A percentile compares a stretch with the other conserved stretches of the same genome.
Evolutionary conservation across 1,140 invertebrate species (phyloP).

Genomic region (Pristionchus pacificus): DNA sequence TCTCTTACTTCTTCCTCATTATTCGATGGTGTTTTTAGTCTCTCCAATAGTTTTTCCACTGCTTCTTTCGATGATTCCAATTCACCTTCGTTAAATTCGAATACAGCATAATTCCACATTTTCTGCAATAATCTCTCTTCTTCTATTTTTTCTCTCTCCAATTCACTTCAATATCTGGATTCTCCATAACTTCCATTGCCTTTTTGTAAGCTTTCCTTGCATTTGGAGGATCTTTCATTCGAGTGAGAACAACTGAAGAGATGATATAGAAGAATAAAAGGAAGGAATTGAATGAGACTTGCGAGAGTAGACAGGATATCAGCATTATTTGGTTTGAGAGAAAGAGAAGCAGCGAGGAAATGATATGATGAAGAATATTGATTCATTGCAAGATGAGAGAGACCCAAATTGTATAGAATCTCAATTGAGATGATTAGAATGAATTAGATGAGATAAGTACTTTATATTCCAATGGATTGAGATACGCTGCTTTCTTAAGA

Average conservation of each 20-base stretch:
- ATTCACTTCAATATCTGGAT: too few relatives aligned
- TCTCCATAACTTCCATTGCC: too few relatives aligned
- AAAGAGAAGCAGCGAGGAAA: background rate
- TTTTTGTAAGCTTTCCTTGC: background rate
- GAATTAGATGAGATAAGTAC: background rate
- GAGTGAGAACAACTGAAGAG: background rate
- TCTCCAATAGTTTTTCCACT: too few relatives aligned
- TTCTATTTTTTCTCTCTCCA: too few relatives aligned
- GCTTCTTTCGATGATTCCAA: too few relatives aligned
- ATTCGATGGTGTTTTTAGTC: too few relatives aligned
- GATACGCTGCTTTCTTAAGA: background rate
- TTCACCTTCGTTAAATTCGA: too few relatives aligned
- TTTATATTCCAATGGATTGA: background rate
- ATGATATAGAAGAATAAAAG: background rate
- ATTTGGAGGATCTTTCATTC: background rate
- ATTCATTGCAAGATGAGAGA: background rate
- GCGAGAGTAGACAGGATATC: background rate
- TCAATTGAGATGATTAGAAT: background rate
- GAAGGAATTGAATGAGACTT: background rate
- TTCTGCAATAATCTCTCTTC: too few relatives aligned
- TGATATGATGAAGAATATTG: background rate
- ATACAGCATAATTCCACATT: too few relatives aligned
- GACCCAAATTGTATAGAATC: background rate
- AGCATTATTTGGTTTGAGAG: background rate
- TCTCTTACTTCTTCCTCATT: too few relatives aligned